These are phyloP conservation scores for Trichogramma pretiosum DNA, from an alignment of 1,140 invertebrate genomes.

Conservation along the genomic window DNA sequence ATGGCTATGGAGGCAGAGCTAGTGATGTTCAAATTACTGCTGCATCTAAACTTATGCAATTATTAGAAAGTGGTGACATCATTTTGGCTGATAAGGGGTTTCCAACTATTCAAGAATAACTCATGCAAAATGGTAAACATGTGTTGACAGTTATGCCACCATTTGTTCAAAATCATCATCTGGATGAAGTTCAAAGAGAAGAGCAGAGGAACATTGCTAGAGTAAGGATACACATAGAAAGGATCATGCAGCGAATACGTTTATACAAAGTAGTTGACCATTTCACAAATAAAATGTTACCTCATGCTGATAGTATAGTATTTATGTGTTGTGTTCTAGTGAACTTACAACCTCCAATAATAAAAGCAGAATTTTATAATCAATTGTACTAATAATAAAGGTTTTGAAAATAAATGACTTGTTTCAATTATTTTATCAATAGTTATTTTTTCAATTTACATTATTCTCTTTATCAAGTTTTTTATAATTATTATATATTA, in stretches of 20 bases:
- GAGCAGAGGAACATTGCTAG: slow-evolving; percentile 29
- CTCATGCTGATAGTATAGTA: slow-evolving; percentile 24
- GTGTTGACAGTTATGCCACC: no score
- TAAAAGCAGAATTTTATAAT: slow-evolving; percentile 11
- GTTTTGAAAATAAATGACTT: neutral
- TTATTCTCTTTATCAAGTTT: neutral
- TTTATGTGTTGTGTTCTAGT: slow-evolving; percentile 27
- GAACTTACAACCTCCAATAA: slow-evolving; percentile 25
- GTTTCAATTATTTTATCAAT: neutral
- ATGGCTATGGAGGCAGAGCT: slow-evolving; percentile 28
- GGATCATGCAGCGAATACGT: slow-evolving; percentile 28
- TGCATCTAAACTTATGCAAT: slow-evolving; percentile 27
- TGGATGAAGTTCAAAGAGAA: slow-evolving; percentile 21
- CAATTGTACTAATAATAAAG: neutral
- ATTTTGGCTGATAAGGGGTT: slow-evolving; percentile 40
- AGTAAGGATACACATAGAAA: slow-evolving; percentile 35
- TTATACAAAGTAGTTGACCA: slow-evolving; percentile 25
- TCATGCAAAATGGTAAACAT: neutral
- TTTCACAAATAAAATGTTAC: slow-evolving; percentile 22
- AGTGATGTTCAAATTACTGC: slow-evolving; percentile 12
- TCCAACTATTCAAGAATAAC: slow-evolving; percentile 25
- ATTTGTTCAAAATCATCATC: slow-evolving; percentile 19
- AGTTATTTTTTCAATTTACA: neutral
- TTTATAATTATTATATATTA: neutral
- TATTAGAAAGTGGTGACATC: slow-evolving; percentile 32